Evolutionary conservation across 2,113 vertebrate species (phyloP).

Genomic region (Promerops cafer): DNA sequence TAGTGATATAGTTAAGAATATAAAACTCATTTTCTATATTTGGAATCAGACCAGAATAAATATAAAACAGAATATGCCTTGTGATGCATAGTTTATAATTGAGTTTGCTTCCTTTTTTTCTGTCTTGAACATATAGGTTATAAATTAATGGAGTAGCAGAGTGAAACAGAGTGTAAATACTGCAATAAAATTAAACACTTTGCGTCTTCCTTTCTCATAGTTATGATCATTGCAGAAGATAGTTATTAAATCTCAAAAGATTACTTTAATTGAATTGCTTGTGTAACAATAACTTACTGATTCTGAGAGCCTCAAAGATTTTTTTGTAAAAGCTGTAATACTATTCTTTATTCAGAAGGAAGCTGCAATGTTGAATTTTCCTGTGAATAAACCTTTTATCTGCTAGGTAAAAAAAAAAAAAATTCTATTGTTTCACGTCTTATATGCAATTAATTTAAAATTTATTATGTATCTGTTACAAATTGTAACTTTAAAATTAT

Average conservation of each 20-base stretch:
- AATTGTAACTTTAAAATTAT: not conserved
- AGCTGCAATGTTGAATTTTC: not conserved
- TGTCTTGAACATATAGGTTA: not conserved
- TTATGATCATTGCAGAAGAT: slow-evolving; percentile 43
- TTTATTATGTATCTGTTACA: not conserved
- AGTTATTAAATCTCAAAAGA: slow-evolving; percentile 56
- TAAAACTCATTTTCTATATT: not conserved
- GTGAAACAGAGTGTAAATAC: slow-evolving; percentile 37
- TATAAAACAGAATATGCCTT: not conserved
- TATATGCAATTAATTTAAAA: not conserved
- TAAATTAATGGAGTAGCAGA: slow-evolving; percentile 31
- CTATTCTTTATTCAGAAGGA: not conserved
- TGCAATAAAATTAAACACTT: slow-evolving; percentile 20
- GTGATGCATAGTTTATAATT: slow-evolving; percentile 16
- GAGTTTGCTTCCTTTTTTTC: slow-evolving; percentile 8
- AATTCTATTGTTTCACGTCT: not conserved
- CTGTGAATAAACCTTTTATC: not conserved
- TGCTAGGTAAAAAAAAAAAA: not conserved
- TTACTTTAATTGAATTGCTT: slow-evolving; percentile 49
- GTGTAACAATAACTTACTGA: not conserved
- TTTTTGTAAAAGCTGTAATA: not conserved
- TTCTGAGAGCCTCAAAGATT: not conserved
- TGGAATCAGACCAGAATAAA: not conserved
- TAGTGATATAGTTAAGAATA: not conserved
- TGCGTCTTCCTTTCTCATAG: not conserved